These are phyloP conservation scores for Pasiphila rectangulata DNA, from an alignment of 2,888 invertebrate species.

Conservation along the genomic window DNA sequence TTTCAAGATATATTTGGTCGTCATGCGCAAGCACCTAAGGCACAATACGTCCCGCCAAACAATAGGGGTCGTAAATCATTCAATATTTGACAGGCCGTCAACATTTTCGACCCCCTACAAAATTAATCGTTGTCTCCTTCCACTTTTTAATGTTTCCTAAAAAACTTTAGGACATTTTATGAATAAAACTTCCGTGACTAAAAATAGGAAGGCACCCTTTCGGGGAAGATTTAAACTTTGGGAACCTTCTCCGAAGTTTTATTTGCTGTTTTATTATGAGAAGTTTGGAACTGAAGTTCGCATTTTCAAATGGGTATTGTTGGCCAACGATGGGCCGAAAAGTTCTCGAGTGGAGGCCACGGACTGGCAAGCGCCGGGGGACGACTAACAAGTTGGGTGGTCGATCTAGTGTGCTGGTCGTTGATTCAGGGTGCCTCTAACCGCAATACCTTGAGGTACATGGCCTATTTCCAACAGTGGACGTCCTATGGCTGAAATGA, in stretches of 20 bases:
- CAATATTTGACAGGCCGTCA: conserved; percentile 62
- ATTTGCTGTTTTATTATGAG: not conserved
- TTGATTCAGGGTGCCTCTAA: no score
- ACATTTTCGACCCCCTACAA: conserved; percentile 34
- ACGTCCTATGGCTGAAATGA: no score
- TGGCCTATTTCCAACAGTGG: no score
- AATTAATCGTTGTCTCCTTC: conserved; percentile 33
- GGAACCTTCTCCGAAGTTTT: conserved; percentile 2
- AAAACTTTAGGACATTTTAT: conserved; percentile 10
- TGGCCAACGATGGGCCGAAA: no score
- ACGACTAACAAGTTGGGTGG: no score
- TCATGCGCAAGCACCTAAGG: conserved; percentile 21
- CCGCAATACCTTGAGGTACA: no score
- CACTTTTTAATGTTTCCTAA: conserved; percentile 21
- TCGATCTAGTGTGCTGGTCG: no score
- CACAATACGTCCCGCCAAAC: conserved; percentile 57
- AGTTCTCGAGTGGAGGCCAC: no score
- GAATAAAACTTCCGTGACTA: conserved; percentile 5
- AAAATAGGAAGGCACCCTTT: conserved; percentile 11
- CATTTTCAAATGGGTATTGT: no score
- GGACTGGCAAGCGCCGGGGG: no score
- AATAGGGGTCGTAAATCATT: conserved; percentile 60
- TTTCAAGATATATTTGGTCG: no score
- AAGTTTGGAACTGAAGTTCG: no score
- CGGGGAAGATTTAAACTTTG: conserved; percentile 2